A percentile compares a stretch with the other conserved stretches of the same genome.
phyloP scores from a whole-genome alignment of 2,113 vertebrate species.

The Piaya cayana region DNA sequence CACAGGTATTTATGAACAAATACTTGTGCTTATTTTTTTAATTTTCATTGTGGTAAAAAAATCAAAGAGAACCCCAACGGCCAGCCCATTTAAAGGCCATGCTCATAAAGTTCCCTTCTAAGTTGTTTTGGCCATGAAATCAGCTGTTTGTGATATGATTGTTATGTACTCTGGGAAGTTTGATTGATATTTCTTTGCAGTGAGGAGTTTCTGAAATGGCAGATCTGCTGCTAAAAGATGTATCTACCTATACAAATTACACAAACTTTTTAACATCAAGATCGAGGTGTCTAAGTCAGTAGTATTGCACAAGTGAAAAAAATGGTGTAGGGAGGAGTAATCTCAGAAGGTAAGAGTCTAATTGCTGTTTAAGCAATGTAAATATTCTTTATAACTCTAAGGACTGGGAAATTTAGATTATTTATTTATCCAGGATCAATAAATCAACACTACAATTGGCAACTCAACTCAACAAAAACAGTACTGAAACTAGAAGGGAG shows the following conservation, averaged over 20 bases:
- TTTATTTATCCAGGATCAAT: neutral
- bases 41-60: neutral
- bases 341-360: neutral
- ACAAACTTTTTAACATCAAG: neutral
- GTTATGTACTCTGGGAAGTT: neutral
- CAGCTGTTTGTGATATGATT: neutral
- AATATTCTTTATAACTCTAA: neutral
- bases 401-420: neutral
- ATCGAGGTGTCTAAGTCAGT: neutral
- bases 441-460: neutral
- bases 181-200: neutral
- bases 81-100: neutral
- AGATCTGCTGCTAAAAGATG: neutral
- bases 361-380: neutral
- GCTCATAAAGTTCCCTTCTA: neutral
- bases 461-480: neutral
- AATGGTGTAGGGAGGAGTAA: neutral
- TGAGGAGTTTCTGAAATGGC: neutral
- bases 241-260: neutral
- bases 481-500: neutral
- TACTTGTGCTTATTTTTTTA: too few species aligned
- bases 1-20: neutral
- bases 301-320: neutral
- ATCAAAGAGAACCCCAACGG: rapidly evolving
- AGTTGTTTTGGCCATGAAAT: neutral